phyloP scores from a whole-genome alignment of 2,888 invertebrate genomes.

The Zygothrica quintamaculata region DNA sequence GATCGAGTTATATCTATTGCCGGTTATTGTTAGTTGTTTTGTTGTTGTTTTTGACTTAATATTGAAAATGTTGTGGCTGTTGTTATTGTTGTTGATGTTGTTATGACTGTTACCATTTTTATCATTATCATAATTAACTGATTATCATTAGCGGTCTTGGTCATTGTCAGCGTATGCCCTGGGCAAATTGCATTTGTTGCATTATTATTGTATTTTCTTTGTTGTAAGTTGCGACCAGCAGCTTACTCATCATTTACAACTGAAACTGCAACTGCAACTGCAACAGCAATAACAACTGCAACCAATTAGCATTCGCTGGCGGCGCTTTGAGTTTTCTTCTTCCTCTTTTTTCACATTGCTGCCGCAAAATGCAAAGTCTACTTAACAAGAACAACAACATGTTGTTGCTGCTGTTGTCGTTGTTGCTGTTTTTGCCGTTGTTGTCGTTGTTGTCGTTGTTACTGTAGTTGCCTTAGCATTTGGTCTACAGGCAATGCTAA shows the following conservation, averaged over 20 bases:
- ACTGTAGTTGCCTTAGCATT: conserved; percentile 13
- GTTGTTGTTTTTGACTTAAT: conserved; percentile 16
- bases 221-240: conserved; percentile 12
- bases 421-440: not conserved
- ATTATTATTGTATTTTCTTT: conserved; percentile 29
- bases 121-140: conserved; percentile 55
- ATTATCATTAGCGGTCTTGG: conserved; percentile 55
- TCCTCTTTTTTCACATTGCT: conserved; percentile 54
- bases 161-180: conserved; percentile 49
- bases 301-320: conserved; percentile 52
- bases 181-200: conserved; percentile 13
- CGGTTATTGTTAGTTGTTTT: conserved; percentile 4
- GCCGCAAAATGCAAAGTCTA: conserved; percentile 55
- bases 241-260: conserved; percentile 18
- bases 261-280: conserved; percentile 25
- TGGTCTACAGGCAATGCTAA: conserved; percentile 16
- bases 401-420: not conserved
- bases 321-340: conserved; percentile 56
- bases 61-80: conserved; percentile 2
- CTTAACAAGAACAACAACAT: conserved; percentile 30
- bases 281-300: conserved; percentile 34
- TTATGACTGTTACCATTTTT: conserved; percentile 43
- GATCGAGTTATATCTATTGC: not conserved
- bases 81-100: conserved; percentile 6
- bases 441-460: too few relatives aligned